Base-by-base conservation (phyloP, 2,113 vertebrate genomes). In the Kryptolebias marmoratus region DNA sequence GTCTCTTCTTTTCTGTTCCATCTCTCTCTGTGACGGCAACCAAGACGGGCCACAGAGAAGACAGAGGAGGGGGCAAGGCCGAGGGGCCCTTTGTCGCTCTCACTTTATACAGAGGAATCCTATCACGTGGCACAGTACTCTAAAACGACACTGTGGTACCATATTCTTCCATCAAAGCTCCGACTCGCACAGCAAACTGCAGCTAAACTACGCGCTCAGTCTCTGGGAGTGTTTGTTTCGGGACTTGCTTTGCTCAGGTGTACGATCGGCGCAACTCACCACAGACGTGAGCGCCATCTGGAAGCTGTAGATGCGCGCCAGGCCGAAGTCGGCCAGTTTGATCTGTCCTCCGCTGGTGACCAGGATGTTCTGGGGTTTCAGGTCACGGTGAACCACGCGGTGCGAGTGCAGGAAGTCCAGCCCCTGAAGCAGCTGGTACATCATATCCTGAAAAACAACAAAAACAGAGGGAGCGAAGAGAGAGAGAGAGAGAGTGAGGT, bases 241-340 rank as follows among this genome's bases (percentile, higher is more conserved):
- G 59, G 15, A 55, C 64, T 31, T 2, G 45, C 50, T 36, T 58
- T 36, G n/a, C 65, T 79, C 31, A 69, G 44, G 53, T 36, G 49
- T 30, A 73, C 12, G 45, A 79, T n/a, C 16, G 54, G n/a, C 77
- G 27, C 72, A 79, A 96, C 96, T 96, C 83, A 99, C 96, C 96
- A 99, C 97, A 63, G 97, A 99, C 71, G 97, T 99, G 73, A 99
- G 96, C 58, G 97, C 97, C 97, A 99, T 99, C 91, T 99, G 97
- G 91, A 99, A 99, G 90, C 97, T 99, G 94, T 99, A 99, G 94
- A 99, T 98, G 69, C 97, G 94, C 32, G 97, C 97, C 50, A 99
- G 94, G 69, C 97, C 97, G 11, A 98, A 99, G 89, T 98, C 97
- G 14, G 97, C 97, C 83, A 99, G 89, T 77, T 99, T 99, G 89